Evolutionary conservation across 2,113 vertebrate species (phyloP), one percentile per base, ranked within the genome.

Genomic region (Carlito syrichta): DNA sequence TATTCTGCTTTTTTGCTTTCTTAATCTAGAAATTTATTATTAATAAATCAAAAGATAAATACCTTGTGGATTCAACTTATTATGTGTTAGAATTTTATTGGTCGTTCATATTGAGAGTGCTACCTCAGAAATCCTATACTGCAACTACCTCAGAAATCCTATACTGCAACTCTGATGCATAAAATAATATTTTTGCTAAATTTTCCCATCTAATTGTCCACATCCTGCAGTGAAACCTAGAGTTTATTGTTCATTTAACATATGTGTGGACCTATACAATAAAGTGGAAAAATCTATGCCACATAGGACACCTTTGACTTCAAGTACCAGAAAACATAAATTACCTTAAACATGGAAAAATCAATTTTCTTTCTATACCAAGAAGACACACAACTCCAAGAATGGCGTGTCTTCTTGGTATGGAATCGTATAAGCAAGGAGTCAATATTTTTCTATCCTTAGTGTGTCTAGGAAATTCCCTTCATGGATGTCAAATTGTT

Each of bases 201-300:
- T 45, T 14, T 97, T 94, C 0, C 0, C 20, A 71, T 22, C 56
- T 73, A 58, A 58, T 94, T n/a, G 20, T 43, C 94, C 91, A 95
- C 30, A 69, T 92, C 87, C 17, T 40, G 27, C 43, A 30, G 25
- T 95, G 17, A 86, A 90, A 89, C 56, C 32, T 22, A 74, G 52
- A 94, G 35, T 89, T 93, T 90, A 95, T 95, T 95, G 63, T 97
- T 91, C 58, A 68, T 23, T 38, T 96, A 43, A 74, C 30, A 38
- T 79, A 50, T 94, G 58, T 95, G 54, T 86, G 22, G 0, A 6
- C n/a, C 0, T 45, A 88, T 50, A 96, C 54, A 45, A 2, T 86
- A 86, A 63, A 82, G 19, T 94, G n/a, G 8, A 82, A 63, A 48
- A 60, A 38, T 6, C 13, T 22, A 11, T 48, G 2, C 60, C 45